A percentile compares a stretch with the other conserved stretches of the same genome.
Conservation (phyloP, 2,113 vertebrate species). For the Ceyx melanurus region DNA sequence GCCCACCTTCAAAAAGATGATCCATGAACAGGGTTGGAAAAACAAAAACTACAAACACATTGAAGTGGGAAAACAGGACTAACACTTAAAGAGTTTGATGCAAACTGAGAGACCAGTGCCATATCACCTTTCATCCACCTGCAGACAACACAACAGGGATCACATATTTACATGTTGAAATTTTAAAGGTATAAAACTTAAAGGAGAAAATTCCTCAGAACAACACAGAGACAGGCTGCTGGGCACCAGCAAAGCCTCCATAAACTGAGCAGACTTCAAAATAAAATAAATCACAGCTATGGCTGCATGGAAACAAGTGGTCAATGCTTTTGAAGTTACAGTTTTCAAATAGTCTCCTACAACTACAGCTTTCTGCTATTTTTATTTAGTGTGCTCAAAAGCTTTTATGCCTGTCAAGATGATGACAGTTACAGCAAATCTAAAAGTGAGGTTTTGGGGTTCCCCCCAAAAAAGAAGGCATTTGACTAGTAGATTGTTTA, state of each 20-base stretch:
- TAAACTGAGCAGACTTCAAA: neutral
- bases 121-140: neutral
- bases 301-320: neutral
- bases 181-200: neutral
- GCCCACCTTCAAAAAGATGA: neutral
- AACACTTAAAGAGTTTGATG: neutral
- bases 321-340: neutral
- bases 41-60: neutral
- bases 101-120: neutral
- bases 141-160: neutral
- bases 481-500: neutral
- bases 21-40: neutral
- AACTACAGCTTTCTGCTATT: neutral
- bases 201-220: neutral
- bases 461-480: fast-evolving
- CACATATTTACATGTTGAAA: neutral
- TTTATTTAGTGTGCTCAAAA: neutral
- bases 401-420: neutral
- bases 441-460: neutral
- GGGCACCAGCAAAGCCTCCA: neutral
- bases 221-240: neutral
- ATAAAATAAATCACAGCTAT: neutral
- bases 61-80: neutral
- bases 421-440: neutral
- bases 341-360: neutral